Evolutionary conservation across 2,797 vertebrate genomes (phyloP), one percentile per base, ranked within the genome.

Genomic region (Hybognathus amarus): DNA sequence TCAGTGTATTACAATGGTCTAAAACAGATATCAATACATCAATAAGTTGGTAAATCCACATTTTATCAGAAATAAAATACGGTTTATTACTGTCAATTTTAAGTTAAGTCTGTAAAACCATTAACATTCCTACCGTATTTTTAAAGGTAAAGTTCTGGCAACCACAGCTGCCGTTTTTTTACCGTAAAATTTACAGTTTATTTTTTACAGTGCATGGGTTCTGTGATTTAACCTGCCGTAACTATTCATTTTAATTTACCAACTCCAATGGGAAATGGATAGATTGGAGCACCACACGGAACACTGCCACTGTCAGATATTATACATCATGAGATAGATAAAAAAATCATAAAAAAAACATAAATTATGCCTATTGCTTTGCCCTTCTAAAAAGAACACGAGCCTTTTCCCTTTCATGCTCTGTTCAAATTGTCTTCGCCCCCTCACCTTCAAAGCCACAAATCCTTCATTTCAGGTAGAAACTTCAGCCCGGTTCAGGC

Each of bases 401-500:
- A 63, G 54, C 33, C 63, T 61, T 45, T 73, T 77, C 17, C 45
- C 73, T 54, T 77, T 74, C 50, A 68, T 17, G 1, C 6, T 78
- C 22, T 68, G 6, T 20, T 82, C 54, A 50, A 66, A 79, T 67
- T 40, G 47, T 71, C n/a, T 64, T 66, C 10, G 5, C 18, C n/a
- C 80, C 27, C 68, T 70, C 45, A 79, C 80, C 75, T 76, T 71
- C 50, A 84, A 79, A 59, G 18, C 18, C 42, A 22, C 54, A 85
- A 67, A n/a, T 74, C 42, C 66, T 64, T 78, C 63, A 61, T 77
- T 80, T 90, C 83, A 88, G 82, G 88, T 84, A 56, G 88, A 90
- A 84, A 91, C 79, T 85, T 69, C 84, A 63, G 56, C 83, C 77
- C 78, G 87, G 93, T 91, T 89, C 91, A 86, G 88, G 88, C 54